Evolutionary conservation across 2,113 vertebrate species (phyloP).

Genomic region (Gyps fulvus): DNA sequence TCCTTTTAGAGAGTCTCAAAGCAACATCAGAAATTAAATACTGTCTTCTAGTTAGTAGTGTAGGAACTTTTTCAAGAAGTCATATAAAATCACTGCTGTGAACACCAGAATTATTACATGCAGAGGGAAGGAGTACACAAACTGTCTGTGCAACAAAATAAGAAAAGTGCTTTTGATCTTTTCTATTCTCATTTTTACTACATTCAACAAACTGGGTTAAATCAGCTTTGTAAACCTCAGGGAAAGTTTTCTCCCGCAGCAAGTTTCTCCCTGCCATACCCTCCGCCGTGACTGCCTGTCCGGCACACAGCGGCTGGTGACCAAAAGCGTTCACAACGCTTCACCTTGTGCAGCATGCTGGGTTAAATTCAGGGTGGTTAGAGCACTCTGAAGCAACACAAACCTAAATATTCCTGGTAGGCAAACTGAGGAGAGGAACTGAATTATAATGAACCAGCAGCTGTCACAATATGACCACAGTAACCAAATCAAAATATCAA

Average conservation of each 20-base stretch:
- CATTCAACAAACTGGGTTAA: background rate
- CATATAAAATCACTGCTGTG: fast-evolving
- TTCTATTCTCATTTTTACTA: background rate
- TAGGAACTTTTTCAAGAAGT: background rate
- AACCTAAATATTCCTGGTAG: slow-evolving; percentile 55
- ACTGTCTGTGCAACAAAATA: fast-evolving
- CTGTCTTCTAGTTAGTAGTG: fast-evolving
- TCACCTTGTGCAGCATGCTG: background rate
- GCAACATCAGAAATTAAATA: background rate
- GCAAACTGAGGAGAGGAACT: slow-evolving; percentile 35
- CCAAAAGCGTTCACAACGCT: background rate
- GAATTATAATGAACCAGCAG: slow-evolving; percentile 64
- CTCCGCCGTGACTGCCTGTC: background rate
- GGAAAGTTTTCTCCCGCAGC: background rate
- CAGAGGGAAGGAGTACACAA: background rate
- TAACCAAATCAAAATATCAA: slow-evolving; percentile 67
- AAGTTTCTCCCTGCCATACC: background rate
- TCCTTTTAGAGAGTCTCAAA: background rate
- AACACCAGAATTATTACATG: background rate
- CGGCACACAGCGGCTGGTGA: background rate
- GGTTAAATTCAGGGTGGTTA: background rate
- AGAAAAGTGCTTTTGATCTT: background rate
- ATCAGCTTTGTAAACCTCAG: background rate
- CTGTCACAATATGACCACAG: slow-evolving; percentile 71
- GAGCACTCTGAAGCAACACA: slow-evolving; percentile 41